Percentiles rank a stretch among this genome's conserved stretches.
phyloP scores from a whole-genome alignment of 2,113 vertebrate genomes.

The Nothoprocta perdicaria region DNA sequence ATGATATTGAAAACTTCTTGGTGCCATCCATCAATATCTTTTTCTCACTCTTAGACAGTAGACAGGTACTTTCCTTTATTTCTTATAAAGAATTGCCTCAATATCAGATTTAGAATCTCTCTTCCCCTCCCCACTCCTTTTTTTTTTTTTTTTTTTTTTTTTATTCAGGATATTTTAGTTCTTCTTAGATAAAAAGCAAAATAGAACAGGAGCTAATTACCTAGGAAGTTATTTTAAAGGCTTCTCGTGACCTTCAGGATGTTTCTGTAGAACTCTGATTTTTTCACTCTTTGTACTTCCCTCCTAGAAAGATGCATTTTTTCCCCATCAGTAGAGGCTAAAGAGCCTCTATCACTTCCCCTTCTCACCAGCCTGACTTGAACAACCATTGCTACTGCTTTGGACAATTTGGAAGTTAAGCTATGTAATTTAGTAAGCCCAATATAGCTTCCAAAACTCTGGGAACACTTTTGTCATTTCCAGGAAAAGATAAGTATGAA shows the following conservation, averaged over 20 bases:
- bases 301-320: background rate
- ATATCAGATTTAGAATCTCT: background rate
- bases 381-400: background rate
- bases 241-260: background rate
- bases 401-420: background rate
- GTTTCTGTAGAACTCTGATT: background rate
- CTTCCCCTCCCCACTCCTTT: background rate
- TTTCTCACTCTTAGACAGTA: background rate
- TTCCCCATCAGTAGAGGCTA: background rate
- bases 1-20: background rate
- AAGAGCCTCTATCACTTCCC: background rate
- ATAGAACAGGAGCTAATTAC: background rate
- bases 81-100: background rate
- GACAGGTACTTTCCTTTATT: background rate
- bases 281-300: background rate
- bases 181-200: background rate
- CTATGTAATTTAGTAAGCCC: background rate
- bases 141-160: background rate
- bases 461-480: background rate
- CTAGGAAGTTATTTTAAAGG: background rate
- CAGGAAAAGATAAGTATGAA: background rate
- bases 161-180: background rate
- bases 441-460: background rate
- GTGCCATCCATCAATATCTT: background rate
- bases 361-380: background rate